Conservation (phyloP, 2,888 invertebrate genomes). For the Silvanus unidentatus region DNA sequence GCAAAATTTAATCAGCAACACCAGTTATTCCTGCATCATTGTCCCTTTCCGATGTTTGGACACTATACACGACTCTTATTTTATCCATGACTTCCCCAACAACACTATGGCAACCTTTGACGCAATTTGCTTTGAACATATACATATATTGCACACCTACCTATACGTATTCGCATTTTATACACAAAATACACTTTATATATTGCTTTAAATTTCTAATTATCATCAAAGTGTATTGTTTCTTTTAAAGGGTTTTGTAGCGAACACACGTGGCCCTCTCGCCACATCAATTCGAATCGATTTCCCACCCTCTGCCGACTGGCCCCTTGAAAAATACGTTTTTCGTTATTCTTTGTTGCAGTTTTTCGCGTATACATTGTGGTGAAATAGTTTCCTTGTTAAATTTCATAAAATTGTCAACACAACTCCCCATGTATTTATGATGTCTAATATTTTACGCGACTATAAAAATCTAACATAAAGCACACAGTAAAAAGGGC, state of each 20-base stretch:
- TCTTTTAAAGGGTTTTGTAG: not conserved
- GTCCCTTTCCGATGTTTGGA: constrained; percentile 8
- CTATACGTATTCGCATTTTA: not conserved
- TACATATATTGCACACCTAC: constrained; percentile 9
- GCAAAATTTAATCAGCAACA: constrained; percentile 19
- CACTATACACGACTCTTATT: constrained; percentile 12
- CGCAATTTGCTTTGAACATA: constrained; percentile 28
- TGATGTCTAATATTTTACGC: too few relatives aligned
- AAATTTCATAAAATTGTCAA: too few relatives aligned
- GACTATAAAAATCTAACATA: too few relatives aligned
- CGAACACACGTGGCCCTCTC: not conserved
- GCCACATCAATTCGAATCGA: not conserved
- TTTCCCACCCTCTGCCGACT: too few relatives aligned
- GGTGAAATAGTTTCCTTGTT: too few relatives aligned
- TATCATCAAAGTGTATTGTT: not conserved
- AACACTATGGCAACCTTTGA: constrained; percentile 31
- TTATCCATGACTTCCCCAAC: constrained; percentile 17
- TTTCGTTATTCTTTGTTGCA: too few relatives aligned
- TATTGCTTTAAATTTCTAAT: constrained; percentile 4
- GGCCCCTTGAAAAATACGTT: too few relatives aligned
- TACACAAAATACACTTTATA: not conserved
- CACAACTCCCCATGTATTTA: too few relatives aligned
- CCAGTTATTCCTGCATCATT: constrained; percentile 10
- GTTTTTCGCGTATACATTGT: too few relatives aligned
- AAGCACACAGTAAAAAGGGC: too few relatives aligned